Base-by-base conservation (phyloP, 2,113 vertebrate species). In the Prochilodus magdalenae region DNA sequence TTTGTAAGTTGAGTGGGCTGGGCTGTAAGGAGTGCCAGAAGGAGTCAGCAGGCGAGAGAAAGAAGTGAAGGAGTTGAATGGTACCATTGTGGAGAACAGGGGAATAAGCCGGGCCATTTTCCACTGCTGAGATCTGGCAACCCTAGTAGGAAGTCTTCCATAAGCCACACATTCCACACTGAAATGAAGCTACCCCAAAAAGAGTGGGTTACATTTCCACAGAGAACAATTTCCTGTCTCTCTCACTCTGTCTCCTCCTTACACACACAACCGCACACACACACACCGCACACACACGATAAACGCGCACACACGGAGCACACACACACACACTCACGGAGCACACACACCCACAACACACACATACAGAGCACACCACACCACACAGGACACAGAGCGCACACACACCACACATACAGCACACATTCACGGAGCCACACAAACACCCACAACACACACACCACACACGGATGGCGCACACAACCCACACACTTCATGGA, bases 171-270 rank as follows among this genome's bases (percentile, higher is more conserved):
- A 87, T 87, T 87, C 84, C 79, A 86, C 71, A 59, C 79, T 76
- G 76, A 83, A 80, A 85, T 77, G 44, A 44, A 69, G 15, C 63
- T 80, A 75, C n/a, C n/a, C n/a, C n/a, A n/a, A n/a, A n/a, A n/a
- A 79, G 80, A 83, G 88, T 73, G 86, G 84, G 71, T 87, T 86
- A 84, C 74, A 77, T 89, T 89, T 87, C 83, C 77, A 87, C 77
- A 80, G 88, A 83, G 85, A 86, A 85, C 85, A 86, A 89, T 87
- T 87, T 87, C 83, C 88, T 89, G 88, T 85, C 65, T 76, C 36
- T 75, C 75, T 70, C 40, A 1, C 40, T 44, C 40, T 8, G 5
- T 44, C 40, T 44, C 40, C 11, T 10, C 33, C 6, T 6, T 36
- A 69, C 75, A 47, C 60, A 74, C 62, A 79, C 82, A 82, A 79